Conservation (phyloP, 1,140 invertebrate species). For the Plectrocnemia conspersa region DNA sequence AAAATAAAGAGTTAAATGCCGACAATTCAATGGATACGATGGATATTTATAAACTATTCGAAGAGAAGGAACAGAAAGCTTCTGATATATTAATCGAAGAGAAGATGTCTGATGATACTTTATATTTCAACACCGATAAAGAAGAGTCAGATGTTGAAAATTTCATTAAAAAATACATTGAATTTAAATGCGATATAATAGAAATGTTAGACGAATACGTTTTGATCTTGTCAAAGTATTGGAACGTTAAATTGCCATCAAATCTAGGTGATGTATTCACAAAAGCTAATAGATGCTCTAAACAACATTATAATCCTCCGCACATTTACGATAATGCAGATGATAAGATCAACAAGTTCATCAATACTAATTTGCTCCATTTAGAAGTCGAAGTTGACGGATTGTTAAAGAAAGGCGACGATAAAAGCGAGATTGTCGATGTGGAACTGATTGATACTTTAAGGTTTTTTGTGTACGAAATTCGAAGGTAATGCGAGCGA, state of each 20-base stretch:
- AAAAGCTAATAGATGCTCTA: constrained; percentile 53
- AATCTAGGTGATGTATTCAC: constrained; percentile 57
- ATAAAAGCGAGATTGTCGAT: constrained; percentile 40
- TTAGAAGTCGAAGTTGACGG: constrained; percentile 59
- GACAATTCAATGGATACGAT: constrained; percentile 61
- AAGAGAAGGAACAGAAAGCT: constrained; percentile 50
- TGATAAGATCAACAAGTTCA: constrained; percentile 53
- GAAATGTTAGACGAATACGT: constrained; percentile 59
- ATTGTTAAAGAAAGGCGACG: constrained; percentile 46
- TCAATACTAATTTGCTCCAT: constrained; percentile 57
- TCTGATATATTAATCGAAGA: constrained; percentile 25
- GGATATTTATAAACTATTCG: constrained; percentile 60
- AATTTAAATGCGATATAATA: constrained; percentile 54
- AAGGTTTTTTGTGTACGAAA: constrained; percentile 41
- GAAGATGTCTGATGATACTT: constrained; percentile 28
- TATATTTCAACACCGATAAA: constrained; percentile 62
- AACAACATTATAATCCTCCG: constrained; percentile 54
- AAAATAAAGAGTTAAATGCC: constrained; percentile 38
- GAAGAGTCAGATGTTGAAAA: constrained; percentile 61
- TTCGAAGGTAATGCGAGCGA: constrained; percentile 45
- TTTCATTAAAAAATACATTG: constrained; percentile 58
- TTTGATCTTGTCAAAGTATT: constrained; percentile 55
- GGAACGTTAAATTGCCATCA: constrained; percentile 61
- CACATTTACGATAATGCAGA: constrained; percentile 49
- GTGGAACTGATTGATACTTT: constrained; percentile 44